phyloP scores from a whole-genome alignment of 2,888 invertebrate species.

The Lithophane leautieri region DNA sequence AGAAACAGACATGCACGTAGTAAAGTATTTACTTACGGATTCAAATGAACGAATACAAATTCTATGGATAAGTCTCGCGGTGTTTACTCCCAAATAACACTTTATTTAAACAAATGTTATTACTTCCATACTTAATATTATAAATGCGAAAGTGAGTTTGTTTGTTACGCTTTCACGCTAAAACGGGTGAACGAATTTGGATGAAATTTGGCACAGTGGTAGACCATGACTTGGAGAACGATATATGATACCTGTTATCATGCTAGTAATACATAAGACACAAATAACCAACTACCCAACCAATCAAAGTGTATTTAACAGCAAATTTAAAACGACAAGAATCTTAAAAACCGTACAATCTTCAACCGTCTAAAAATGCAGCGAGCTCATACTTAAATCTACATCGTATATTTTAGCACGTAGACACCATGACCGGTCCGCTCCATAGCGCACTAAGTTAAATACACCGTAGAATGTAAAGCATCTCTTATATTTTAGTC shows the following conservation, averaged over 20 bases:
- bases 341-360: background rate
- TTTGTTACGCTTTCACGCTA: no score
- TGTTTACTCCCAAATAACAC: background rate
- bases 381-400: conserved; percentile 13
- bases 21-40: background rate
- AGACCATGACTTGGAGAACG: no score
- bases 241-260: no score
- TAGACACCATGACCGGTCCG: conserved; percentile 55
- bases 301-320: background rate
- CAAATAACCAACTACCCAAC: background rate
- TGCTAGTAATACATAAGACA: background rate
- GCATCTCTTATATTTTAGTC: conserved; percentile 66
- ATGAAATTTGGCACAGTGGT: no score
- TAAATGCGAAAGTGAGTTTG: no score
- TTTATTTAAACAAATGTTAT: background rate
- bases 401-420: conserved; percentile 49
- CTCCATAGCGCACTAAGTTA: conserved; percentile 66
- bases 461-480: conserved; percentile 73
- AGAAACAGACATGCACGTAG: background rate
- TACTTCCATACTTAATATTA: background rate
- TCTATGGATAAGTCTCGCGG: background rate
- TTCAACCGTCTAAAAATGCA: conserved; percentile 7
- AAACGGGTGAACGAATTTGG: no score
- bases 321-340: background rate
- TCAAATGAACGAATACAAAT: background rate